Evolutionary conservation across 2,888 invertebrate genomes (phyloP), one percentile per base, ranked within the genome.

Genomic region (Asteroscopus sphinx): DNA sequence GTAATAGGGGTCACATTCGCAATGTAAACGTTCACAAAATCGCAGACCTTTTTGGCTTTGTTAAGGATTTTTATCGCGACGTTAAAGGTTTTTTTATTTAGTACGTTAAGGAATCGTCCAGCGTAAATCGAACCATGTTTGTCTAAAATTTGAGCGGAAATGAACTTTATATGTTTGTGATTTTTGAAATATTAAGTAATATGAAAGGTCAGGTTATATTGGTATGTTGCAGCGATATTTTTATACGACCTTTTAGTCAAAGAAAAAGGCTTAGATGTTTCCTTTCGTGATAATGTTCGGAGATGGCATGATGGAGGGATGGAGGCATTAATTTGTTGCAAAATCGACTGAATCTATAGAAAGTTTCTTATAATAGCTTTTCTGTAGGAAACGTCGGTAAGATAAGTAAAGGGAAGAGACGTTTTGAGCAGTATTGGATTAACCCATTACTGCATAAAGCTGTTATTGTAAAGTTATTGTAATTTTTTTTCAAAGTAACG

Each of bases 51-150:
- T 80, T 76, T 65, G 80, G 78, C 82, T 87, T 87, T 88, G 86
- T 88, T 83, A 84, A 69, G 80, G 79, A 80, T 79, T 88, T 85
- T 88, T 88, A 88, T 87, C 82, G 86, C 73, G 70, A 78, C 81
- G 81, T 82, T 85, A 79, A 80, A 81, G 86, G 80, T 84, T 83
- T 87, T 71, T 84, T 85, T 87, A 86, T 87, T 86, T 81, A 84
- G 82, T 83, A 72, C 76, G 79, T 85, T 76, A 77, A 63, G 55
- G 64, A 45, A 65, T 48, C 51, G 63, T 33, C 80, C 77, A 70
- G 55, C 30, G 39, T 63, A 48, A 28, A 33, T 28, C 17, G 60
- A 62, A 25, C 70, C 60, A 15, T 49, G 37, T 48, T 49, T 30
- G 7, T 39, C 25, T 25, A 13, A 16, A 37, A 13, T 40, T 15